A percentile compares a stretch with the other conserved stretches of the same genome.
Conservation (phyloP, 2,113 vertebrate species). For the Acinonyx jubatus region DNA sequence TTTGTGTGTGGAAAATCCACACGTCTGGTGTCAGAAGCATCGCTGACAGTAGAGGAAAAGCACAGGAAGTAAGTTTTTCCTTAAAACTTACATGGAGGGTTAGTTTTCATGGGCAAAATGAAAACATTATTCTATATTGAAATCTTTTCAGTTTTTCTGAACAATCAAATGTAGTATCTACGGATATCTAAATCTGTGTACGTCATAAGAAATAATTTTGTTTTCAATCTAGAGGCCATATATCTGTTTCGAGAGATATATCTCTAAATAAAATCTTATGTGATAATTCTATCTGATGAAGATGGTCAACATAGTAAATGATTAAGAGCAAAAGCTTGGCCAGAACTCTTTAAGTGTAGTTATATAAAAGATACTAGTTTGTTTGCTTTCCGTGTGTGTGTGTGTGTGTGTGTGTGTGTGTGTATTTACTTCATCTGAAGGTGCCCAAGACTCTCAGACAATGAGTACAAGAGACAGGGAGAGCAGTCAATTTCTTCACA, state of each 20-base stretch:
- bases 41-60: not conserved
- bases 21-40: not conserved
- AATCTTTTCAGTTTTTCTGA: constrained; percentile 9
- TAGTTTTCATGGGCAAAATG: not conserved
- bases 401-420: not conserved
- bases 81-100: not conserved
- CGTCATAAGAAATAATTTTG: not conserved
- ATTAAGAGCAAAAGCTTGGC: not conserved
- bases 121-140: not conserved
- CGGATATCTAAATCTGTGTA: not conserved
- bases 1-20: not conserved
- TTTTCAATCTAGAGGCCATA: not conserved
- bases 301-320: not conserved
- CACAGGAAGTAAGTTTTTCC: not conserved
- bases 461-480: not conserved
- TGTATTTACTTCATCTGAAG: not conserved
- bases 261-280: not conserved
- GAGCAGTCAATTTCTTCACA: not conserved
- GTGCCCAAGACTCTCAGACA: not conserved
- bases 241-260: not conserved
- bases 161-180: not conserved
- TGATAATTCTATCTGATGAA: not conserved
- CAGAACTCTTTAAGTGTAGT: not conserved
- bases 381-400: not conserved
- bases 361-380: not conserved